These are phyloP conservation scores for Trissolcus brochymenae DNA, from an alignment of 2,888 invertebrate genomes.

Conservation along the genomic window DNA sequence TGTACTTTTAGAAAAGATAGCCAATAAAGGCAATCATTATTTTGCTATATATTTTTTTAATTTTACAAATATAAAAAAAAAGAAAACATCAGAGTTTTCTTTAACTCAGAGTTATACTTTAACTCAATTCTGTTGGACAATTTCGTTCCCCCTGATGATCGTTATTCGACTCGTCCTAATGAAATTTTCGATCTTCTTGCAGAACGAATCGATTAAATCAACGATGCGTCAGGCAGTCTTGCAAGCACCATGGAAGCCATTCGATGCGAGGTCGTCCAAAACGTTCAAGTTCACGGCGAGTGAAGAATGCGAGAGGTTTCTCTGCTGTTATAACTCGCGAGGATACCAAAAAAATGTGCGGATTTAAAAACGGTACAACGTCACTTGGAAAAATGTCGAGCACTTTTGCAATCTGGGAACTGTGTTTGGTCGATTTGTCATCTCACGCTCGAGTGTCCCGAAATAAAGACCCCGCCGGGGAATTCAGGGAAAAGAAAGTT, in stretches of 20 bases:
- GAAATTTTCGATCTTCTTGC: not conserved
- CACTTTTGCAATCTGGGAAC: not conserved
- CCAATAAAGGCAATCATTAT: too few relatives aligned
- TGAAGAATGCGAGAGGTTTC: conserved; percentile 47
- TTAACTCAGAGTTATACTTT: too few relatives aligned
- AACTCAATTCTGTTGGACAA: too few relatives aligned
- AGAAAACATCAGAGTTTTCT: too few relatives aligned
- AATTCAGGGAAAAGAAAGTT: not conserved
- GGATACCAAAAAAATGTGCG: conserved; percentile 44
- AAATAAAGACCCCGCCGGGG: not conserved
- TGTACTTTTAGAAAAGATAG: too few relatives aligned
- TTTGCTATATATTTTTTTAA: too few relatives aligned
- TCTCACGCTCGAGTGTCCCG: too few relatives aligned
- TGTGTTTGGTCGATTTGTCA: too few relatives aligned
- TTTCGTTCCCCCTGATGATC: too few relatives aligned
- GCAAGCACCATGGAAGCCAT: conserved; percentile 48
- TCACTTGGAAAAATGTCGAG: conserved; percentile 18
- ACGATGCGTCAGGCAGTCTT: conserved; percentile 35
- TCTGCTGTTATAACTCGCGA: conserved; percentile 30
- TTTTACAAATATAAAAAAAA: too few relatives aligned
- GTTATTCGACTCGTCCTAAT: not conserved
- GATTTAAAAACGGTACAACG: too few relatives aligned
- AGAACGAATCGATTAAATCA: conserved; percentile 36
- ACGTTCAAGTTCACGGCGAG: conserved; percentile 57
- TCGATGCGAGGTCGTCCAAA: conserved; percentile 53